Evolutionary conservation across 2,113 vertebrate genomes (phyloP), one percentile per base, ranked within the genome.

Genomic region (Prunella fulvescens): DNA sequence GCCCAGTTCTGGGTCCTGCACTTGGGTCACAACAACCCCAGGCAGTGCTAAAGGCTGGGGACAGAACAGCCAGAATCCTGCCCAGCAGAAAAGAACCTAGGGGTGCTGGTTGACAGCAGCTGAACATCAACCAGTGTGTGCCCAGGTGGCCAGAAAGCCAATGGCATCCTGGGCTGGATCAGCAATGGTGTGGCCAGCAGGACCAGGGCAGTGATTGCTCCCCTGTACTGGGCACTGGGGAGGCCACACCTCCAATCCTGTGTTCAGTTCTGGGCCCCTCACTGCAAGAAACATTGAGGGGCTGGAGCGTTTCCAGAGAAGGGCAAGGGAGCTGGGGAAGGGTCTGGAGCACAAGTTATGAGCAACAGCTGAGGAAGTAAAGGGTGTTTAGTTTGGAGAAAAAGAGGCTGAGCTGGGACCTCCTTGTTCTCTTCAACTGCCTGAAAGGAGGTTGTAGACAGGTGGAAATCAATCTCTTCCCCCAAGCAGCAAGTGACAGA

Each of bases 141-240:
- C 20, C 31, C 54, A 61, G 8, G 47, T 13, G 18, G 26, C 14
- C 47, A 42, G 47, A 37, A 31, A 14, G 10, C 16, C 33, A 6
- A 0, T 14, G 60, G 1, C 13, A 66, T 1, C 51, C 45, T 24
- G 23, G 13, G 4, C n/a, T 47, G 17, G 0, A 23, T 42, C 54
- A 69, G 47, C 62, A 11, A 0, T 28, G 1, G 12, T 66, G 54
- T 23, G 54, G 40, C 14, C 87, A 61, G 40, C 40, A 35, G 29
- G 29, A 48, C 0, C 40, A 69, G 25, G 47, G 20, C 25, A 76
- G 35, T 0, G 54, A 48, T 0, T 2, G 3, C 26, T 5, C 31
- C 31, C 8, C 35, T 82, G 54, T 11, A 8, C 39, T 42, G 0
- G 0, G 25, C 29, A 54, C 47, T 54, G 47, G 0, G 25, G 70